A percentile compares a stretch with the other conserved stretches of the same genome.
These are phyloP conservation scores for Arizona elegans DNA, from an alignment of 2,113 vertebrate genomes.

Conservation along the genomic window DNA sequence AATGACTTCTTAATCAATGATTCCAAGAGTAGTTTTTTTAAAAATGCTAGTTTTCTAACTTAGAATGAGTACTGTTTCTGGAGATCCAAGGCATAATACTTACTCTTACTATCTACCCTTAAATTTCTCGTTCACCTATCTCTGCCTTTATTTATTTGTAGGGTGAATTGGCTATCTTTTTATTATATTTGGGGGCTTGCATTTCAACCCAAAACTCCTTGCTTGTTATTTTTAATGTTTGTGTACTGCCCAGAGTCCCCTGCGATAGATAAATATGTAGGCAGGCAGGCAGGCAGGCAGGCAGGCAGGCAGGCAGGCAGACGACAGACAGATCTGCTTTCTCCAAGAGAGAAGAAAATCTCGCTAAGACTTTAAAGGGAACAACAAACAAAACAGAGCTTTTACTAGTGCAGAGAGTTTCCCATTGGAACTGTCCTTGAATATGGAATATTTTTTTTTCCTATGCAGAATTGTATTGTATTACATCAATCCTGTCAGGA, in stretches of 20 bases:
- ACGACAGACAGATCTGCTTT: not conserved
- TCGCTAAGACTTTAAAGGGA: not conserved
- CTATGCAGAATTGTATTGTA: not conserved
- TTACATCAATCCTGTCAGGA: not conserved
- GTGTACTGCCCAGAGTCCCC: not conserved
- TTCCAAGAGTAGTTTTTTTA: not conserved
- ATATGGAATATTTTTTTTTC: not conserved
- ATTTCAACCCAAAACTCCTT: not conserved
- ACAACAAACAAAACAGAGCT: not conserved
- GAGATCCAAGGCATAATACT: not conserved
- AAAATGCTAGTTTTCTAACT: not conserved
- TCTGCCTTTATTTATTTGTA: not conserved
- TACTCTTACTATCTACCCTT: not conserved
- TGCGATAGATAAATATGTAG: not conserved
- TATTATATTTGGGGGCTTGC: not conserved
- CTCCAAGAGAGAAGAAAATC: not conserved
- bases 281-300: no score
- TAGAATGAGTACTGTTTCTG: not conserved
- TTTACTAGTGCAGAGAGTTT: no score
- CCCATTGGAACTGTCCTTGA: not conserved
- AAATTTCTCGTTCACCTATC: not conserved
- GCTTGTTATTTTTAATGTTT: not conserved
- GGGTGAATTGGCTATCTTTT: not conserved
- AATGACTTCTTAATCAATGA: not conserved
- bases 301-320: no score